Base-by-base conservation (phyloP, 2,797 vertebrate genomes). In the Euthynnus affinis region DNA sequence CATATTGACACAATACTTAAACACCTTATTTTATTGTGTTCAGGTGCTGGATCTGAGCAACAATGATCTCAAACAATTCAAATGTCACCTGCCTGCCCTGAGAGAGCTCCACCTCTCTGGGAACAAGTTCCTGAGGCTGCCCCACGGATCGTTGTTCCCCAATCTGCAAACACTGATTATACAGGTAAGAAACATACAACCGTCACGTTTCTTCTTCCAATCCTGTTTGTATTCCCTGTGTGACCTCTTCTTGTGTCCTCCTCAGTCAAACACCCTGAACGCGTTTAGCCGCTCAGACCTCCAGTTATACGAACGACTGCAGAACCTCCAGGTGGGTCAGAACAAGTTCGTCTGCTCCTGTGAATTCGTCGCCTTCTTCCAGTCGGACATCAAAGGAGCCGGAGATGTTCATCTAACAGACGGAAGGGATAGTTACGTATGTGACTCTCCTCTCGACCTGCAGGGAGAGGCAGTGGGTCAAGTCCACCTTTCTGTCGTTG, bases 271-370 rank as follows among this genome's bases (percentile, higher is more conserved):
- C 85, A 90, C 83, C 23, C 49, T 93, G 73, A 89, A 71, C 78
- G 58, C 76, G 80, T 92, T 93, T n/a, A 2, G 18, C 6, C 61
- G 0, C 0, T 72, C 70, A 1, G 90, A 93, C 72, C 79, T 92
- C 0, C 51, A 29, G 42, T 23, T 64, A 0, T 93, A 66, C 60
- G 7, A 0, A 6, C 81, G 84, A 2, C 90, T 93, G 3, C 61
- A 79, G 62, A 80, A 62, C 70, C 82, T 93, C 53, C 23, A 78
- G 57, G 88, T 74, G 0, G 88, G 89, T 34, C 62, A 75, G 55
- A 92, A 93, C 85, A 89, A 89, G 55, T 93, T 90, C 0, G 57
- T 86, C 66, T 93, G 91, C 77, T 75, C 87, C 71, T 93, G 91
- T 29, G 81, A 81, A 2, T 92, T 93, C 2, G 90, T 93, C 10